Percentiles rank a stretch among this genome's conserved stretches.
Conservation (phyloP, 2,113 vertebrate species). For the Hemiscyllium ocellatum region DNA sequence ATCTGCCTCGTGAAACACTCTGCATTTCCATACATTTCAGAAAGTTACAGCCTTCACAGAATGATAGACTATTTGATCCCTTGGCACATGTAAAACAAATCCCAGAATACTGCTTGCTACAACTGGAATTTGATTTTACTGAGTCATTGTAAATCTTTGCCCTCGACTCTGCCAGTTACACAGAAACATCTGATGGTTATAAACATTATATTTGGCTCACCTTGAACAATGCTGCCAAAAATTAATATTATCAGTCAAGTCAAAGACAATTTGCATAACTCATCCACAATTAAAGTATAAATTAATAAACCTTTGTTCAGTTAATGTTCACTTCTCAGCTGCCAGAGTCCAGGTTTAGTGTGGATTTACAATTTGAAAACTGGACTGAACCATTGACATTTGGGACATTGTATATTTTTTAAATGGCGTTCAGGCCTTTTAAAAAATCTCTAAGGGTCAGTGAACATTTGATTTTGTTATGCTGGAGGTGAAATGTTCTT, state of each 20-base stretch:
- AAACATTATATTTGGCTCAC: not conserved
- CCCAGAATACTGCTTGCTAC: not conserved
- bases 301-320: not conserved
- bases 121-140: not conserved
- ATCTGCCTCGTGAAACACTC: too few relatives aligned
- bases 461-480: not conserved
- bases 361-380: not conserved
- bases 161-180: too few relatives aligned
- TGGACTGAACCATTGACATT: not conserved
- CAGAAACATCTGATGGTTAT: too few relatives aligned
- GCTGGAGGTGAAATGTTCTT: too few relatives aligned
- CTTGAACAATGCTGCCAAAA: not conserved
- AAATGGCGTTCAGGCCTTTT: not conserved
- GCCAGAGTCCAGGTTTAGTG: too few relatives aligned
- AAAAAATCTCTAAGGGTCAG: too few relatives aligned
- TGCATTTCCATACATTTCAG: too few relatives aligned
- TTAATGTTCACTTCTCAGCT: not conserved
- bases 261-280: not conserved
- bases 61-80: not conserved
- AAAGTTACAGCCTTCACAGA: not conserved
- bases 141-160: not conserved
- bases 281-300: not conserved
- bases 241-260: not conserved
- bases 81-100: not conserved
- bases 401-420: not conserved